Base-by-base conservation (phyloP, 2,888 invertebrate genomes). In the Hylaea fasciaria region DNA sequence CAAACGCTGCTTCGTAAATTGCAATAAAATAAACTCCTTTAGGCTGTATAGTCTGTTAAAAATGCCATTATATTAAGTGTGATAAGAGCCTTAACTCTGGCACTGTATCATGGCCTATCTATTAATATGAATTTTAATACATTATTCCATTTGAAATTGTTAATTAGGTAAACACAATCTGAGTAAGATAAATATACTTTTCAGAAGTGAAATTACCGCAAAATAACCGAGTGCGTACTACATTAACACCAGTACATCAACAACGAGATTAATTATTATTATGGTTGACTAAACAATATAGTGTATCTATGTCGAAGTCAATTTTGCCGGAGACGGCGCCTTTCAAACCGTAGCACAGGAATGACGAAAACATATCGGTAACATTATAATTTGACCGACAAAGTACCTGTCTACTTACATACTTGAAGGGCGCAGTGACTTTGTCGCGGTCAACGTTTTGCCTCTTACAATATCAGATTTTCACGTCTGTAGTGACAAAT, bases 121-220 rank as follows among this genome's bases (percentile, higher is more conserved):
- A 49, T 49, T 48, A n/a, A n/a, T n/a, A 44, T 37, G 43, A 37
- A 13, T 56, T 44, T 49, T 56, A 37, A 44, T 49, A 43, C 12
- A 37, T 56, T 44, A 22, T 32, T 32, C 7, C 32, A 44, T 56
- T 49, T 48, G 7, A 35, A 22, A 37, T 43, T 17, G 17, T 56
- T 56, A 32, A n/a, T 56, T 56, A 44, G 9, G 16, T 44, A 16
- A 56, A 49, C 32, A 11, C 47, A 56, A 28, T 56, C 37, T 49
- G 28, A 49, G 41, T 10, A 40, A 45, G 45, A 40, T 57, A 50
- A 45, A 49, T 56, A 49, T 5, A 13, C 14, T 40, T 29, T 32
- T 22, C 41, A 32, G 17, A 43, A 7, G 16, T 55, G 40, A 10
- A 43, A 44, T 28, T 9, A 45, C 13, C 28, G 12, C 37, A 37